Evolutionary conservation across 2,113 vertebrate genomes (phyloP).

Genomic region (Lepus europaeus): DNA sequence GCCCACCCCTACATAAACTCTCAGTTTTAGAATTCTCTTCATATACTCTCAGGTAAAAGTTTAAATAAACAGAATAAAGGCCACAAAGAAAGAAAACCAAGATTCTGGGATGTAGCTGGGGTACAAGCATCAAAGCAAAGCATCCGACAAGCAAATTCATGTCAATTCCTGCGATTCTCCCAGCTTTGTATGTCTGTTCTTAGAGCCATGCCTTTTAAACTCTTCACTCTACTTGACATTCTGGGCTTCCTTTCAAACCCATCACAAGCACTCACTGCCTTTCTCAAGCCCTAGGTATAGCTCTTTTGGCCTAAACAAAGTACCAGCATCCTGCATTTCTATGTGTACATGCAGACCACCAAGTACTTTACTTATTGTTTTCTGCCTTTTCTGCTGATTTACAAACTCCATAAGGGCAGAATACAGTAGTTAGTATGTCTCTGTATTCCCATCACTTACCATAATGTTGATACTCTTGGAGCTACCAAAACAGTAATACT

Average conservation of each 20-base stretch:
- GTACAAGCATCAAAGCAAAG: conserved; percentile 36
- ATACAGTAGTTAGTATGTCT: neutral
- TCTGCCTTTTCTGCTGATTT: conserved; percentile 27
- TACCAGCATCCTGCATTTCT: neutral
- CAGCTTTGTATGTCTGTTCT: conserved; percentile 10
- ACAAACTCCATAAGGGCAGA: neutral
- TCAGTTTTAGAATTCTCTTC: conserved; percentile 23
- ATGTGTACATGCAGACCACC: neutral
- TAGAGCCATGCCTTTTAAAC: conserved; percentile 15
- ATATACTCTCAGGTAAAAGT: neutral
- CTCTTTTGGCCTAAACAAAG: neutral
- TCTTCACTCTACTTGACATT: neutral
- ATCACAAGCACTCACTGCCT: conserved; percentile 30
- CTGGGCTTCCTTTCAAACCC: conserved; percentile 22
- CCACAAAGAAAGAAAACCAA: conserved; percentile 58
- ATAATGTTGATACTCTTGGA: conserved; percentile 19
- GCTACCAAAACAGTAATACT: conserved; percentile 6
- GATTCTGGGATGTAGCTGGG: neutral
- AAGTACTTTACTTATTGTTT: neutral
- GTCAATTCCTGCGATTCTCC: conserved; percentile 40
- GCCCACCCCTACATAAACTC: conserved; percentile 1
- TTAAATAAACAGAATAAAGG: conserved; percentile 14
- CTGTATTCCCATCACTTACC: conserved; percentile 11
- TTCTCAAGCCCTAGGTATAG: neutral
- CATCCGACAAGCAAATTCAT: conserved; percentile 1